Evolutionary conservation across 2,888 invertebrate genomes (phyloP), one percentile per base, ranked within the genome.

Genomic region (Meteorus colon): DNA sequence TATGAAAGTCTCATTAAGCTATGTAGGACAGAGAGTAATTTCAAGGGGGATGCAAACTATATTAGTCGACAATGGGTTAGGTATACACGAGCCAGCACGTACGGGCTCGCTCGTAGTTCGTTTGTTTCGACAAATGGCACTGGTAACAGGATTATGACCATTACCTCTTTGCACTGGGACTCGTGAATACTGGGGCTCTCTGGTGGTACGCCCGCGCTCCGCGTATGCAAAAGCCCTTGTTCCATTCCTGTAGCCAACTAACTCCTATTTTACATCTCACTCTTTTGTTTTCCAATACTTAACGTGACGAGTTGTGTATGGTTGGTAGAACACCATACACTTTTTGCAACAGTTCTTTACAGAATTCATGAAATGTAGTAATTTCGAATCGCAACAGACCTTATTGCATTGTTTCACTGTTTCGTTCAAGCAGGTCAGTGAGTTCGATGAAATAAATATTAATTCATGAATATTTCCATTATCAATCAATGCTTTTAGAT

Each of bases 91-190:
- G 72, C 76, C 73, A 74, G 81, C 81, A 81, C 81, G 82, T 84
- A 81, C 79, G 29, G 68, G 55, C 69, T 48, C 72, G 76, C 73
- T 77, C 76, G 79, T 71, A 79, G 79, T 84, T 84, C 82, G 81
- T 85, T 85, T 84, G 82, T 84, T 83, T 82, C 82, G 80, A 82
- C 84, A 84, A 85, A 82, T 82, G 79, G 82, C 81, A 83, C 77
- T 78, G 82, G 78, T 85, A 85, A 85, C 83, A 78, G 75, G 80
- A 84, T 85, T 84, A 82, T 82, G 81, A 82, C 81, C 79, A 81
- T 83, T 83, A 81, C 79, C 80, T 80, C 79, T 79, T 74, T 60
- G 60, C 41, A 29, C 29, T n/a, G 24, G 51, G 31, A 55, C 55
- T 24, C 55, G 37, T 51, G 16, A 31, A 31, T 31, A 1, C 34